Evolutionary conservation across 2,113 vertebrate species (phyloP).

Genomic region (Perccottus glenii): DNA sequence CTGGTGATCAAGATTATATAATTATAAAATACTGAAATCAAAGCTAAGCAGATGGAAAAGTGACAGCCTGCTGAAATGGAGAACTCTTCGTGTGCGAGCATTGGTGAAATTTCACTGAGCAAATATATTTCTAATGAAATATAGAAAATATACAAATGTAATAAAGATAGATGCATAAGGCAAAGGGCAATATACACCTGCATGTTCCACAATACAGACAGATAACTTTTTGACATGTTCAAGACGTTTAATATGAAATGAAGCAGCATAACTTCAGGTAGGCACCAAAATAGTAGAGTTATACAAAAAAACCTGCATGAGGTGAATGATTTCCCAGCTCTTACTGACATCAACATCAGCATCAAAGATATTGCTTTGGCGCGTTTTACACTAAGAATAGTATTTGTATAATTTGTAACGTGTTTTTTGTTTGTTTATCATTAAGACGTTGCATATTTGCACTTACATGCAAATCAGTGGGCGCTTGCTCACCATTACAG

Average conservation of each 20-base stretch:
- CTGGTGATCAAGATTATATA: no score
- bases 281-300: not conserved
- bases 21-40: not conserved
- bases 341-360: not conserved
- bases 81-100: no score
- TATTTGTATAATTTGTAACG: not conserved
- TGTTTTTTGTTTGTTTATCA: not conserved
- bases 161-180: not conserved
- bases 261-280: not conserved
- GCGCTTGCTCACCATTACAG: constrained; percentile 46
- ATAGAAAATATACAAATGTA: not conserved
- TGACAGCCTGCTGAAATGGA: no score
- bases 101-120: not conserved
- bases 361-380: not conserved
- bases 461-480: constrained; percentile 45
- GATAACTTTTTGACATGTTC: not conserved
- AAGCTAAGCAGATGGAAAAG: not conserved
- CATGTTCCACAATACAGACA: not conserved
- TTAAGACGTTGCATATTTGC: no score
- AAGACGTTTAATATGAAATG: not conserved
- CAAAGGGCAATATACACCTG: no score
- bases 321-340: not conserved
- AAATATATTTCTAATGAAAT: not conserved
- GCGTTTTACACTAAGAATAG: not conserved
- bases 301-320: not conserved